Percentiles rank a stretch among this genome's conserved stretches.
phyloP scores from a whole-genome alignment of 2,888 invertebrate genomes.

The Dendrolimus pini region DNA sequence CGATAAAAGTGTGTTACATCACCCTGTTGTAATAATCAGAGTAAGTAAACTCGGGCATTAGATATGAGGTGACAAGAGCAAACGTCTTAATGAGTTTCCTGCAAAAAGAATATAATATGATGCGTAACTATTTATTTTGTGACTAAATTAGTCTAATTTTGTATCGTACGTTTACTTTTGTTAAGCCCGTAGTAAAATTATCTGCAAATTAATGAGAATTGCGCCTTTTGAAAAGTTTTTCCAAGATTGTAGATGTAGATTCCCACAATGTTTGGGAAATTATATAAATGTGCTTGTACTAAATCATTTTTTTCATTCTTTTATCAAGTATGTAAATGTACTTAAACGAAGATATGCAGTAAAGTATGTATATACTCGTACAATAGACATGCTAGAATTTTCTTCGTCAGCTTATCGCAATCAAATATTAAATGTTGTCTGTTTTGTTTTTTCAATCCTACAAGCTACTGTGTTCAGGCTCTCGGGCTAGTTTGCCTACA shows the following conservation, averaged over 20 bases:
- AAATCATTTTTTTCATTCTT: too few species aligned
- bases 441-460: too few species aligned
- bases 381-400: too few species aligned
- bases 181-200: background rate
- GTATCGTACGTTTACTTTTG: slow-evolving; percentile 6
- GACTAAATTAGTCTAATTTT: slow-evolving; percentile 26
- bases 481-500: too few species aligned
- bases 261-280: background rate
- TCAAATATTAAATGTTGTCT: too few species aligned
- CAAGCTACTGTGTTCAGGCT: too few species aligned
- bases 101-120: slow-evolving; percentile 28
- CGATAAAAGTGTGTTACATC: slow-evolving; percentile 42
- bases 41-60: slow-evolving; percentile 45
- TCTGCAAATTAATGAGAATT: slow-evolving; percentile 2
- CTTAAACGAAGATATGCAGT: too few species aligned
- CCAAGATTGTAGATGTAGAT: background rate
- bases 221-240: background rate
- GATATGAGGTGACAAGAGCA: slow-evolving; percentile 38
- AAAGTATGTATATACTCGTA: too few species aligned
- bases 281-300: too few species aligned
- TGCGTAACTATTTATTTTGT: slow-evolving; percentile 40
- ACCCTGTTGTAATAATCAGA: slow-evolving; percentile 43
- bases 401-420: too few species aligned
- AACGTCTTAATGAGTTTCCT: slow-evolving; percentile 39
- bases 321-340: too few species aligned